Conservation (phyloP, 64 coral and sea anemone species). For the Cladopsammia gracilis region DNA sequence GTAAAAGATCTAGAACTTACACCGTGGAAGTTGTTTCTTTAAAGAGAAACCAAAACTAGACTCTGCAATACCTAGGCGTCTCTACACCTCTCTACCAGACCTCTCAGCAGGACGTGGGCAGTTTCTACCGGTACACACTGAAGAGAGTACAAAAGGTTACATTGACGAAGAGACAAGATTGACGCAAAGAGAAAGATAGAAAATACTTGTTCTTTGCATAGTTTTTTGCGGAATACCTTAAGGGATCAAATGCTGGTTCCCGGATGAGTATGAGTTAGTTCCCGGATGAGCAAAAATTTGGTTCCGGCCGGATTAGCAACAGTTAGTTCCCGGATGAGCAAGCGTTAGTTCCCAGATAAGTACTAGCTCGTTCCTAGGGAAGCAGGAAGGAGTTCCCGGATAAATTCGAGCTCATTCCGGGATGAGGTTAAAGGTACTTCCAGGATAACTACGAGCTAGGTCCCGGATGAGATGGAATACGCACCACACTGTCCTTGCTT, state of each 20-base stretch:
- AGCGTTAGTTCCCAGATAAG: no score
- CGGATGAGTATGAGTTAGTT: background rate
- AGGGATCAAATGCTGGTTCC: no score
- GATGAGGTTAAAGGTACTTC: background rate
- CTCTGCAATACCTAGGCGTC: background rate
- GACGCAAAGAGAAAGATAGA: background rate
- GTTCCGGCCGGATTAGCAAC: no score
- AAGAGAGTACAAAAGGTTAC: background rate
- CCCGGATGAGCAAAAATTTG: background rate
- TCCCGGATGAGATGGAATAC: background rate
- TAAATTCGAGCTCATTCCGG: no score
- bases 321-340: no score
- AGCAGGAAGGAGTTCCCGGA: no score
- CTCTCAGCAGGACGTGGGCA: constrained; percentile 3
- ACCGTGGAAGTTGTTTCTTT: background rate
- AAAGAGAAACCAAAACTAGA: background rate
- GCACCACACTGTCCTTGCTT: constrained; percentile 81
- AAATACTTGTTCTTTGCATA: background rate
- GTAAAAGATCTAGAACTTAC: background rate
- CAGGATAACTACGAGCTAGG: background rate
- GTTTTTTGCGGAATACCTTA: no score
- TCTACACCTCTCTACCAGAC: background rate
- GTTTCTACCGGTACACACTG: constrained; percentile 11
- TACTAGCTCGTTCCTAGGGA: no score
- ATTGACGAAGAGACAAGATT: background rate